These are phyloP conservation scores for Argopecten irradians DNA, from an alignment of 1,140 invertebrate genomes.

Conservation along the genomic window DNA sequence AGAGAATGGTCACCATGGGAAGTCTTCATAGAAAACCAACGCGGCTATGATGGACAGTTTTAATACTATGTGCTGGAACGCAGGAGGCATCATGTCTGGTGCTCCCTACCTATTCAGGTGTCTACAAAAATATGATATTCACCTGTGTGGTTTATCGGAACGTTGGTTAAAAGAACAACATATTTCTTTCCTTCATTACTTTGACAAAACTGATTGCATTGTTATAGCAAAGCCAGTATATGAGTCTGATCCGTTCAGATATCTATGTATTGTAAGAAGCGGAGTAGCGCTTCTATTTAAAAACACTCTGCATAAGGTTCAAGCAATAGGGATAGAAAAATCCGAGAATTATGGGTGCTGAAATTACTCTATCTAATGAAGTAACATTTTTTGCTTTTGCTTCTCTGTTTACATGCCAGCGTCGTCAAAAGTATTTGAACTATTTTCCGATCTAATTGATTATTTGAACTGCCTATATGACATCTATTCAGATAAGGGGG, in stretches of 20 bases:
- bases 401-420: too few species aligned
- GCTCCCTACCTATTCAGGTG: background rate
- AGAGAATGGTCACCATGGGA: slow-evolving; percentile 12
- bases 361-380: too few species aligned
- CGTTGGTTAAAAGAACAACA: slow-evolving; percentile 21
- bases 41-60: background rate
- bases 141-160: slow-evolving; percentile 14
- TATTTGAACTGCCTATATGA: too few species aligned
- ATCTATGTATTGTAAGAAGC: too few species aligned
- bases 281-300: too few species aligned
- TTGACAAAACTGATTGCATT: background rate
- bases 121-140: background rate
- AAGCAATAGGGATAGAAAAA: too few species aligned
- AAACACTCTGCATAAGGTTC: too few species aligned
- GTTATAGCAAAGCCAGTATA: background rate
- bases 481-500: too few species aligned
- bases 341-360: too few species aligned
- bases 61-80: slow-evolving; percentile 27
- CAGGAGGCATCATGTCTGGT: background rate
- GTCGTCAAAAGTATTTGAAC: too few species aligned
- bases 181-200: background rate
- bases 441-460: too few species aligned
- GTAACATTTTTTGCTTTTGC: too few species aligned
- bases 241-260: background rate
- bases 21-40: slow-evolving; percentile 14